Evolutionary conservation across 2,797 vertebrate species (phyloP).

Genomic region (Gouania willdenowi): DNA sequence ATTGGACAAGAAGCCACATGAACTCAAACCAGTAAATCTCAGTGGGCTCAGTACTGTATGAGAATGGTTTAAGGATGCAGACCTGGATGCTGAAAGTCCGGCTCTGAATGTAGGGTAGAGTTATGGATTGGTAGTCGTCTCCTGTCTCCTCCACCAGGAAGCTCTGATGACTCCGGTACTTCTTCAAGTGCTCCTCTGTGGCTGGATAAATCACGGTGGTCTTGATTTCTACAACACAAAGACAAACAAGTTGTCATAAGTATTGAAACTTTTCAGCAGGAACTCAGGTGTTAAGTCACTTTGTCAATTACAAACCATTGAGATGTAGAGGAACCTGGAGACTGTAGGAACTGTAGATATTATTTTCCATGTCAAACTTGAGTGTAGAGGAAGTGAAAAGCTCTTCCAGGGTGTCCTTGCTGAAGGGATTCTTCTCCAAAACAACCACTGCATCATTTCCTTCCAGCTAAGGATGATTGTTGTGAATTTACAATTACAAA

Average conservation of each 20-base stretch:
- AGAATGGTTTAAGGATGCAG: background rate
- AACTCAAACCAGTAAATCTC: no score
- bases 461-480: no score
- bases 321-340: slow-evolving; percentile 81
- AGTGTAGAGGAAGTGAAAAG: slow-evolving; percentile 76
- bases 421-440: slow-evolving; percentile 92
- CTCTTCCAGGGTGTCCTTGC: slow-evolving; percentile 74
- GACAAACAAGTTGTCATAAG: no score
- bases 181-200: slow-evolving; percentile 90
- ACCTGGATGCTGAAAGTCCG: slow-evolving; percentile 92
- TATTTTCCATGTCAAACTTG: slow-evolving; percentile 84
- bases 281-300: no score
- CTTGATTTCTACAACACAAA: slow-evolving; percentile 88
- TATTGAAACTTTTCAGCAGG: no score
- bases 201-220: slow-evolving; percentile 89
- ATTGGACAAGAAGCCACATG: background rate
- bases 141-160: slow-evolving; percentile 82
- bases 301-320: slow-evolving; percentile 69
- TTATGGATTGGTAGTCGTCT: slow-evolving; percentile 82
- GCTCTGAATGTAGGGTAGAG: slow-evolving; percentile 82
- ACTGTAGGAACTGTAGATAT: slow-evolving; percentile 90
- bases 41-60: no score
- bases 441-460: slow-evolving; percentile 89
- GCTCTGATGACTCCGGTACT: slow-evolving; percentile 83
- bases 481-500: no score